Conservation (phyloP, 2,888 invertebrate species). For the Aleiodes leptofemur region DNA sequence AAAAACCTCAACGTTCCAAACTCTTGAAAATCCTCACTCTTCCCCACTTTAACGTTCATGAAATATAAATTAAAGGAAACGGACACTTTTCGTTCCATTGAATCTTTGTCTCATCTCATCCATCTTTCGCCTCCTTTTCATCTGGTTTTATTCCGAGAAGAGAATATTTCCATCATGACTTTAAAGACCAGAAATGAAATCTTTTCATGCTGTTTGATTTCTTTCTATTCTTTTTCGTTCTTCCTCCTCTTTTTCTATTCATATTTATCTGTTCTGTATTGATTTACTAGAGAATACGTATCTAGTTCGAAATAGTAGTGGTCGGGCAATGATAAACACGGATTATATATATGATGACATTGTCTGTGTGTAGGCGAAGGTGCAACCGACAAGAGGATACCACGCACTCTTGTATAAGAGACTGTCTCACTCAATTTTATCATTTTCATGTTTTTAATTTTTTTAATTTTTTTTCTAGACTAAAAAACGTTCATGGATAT, state of each 20-base stretch:
- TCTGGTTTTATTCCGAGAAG: too few relatives aligned
- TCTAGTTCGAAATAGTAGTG: too few relatives aligned
- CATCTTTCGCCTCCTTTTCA: too few relatives aligned
- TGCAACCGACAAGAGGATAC: slow-evolving; percentile 34
- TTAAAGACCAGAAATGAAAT: too few relatives aligned
- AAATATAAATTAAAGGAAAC: slow-evolving; percentile 30
- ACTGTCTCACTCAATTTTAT: slow-evolving; percentile 18
- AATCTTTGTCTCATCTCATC: neutral
- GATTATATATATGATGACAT: neutral
- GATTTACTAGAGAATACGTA: neutral
- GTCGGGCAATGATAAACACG: slow-evolving; percentile 1
- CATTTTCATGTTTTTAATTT: neutral
- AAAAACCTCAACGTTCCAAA: slow-evolving; percentile 18
- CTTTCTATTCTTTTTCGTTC: too few relatives aligned
- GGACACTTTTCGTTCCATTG: neutral
- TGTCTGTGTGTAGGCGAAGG: slow-evolving; percentile 35
- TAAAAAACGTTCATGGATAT: neutral
- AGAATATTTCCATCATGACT: too few relatives aligned
- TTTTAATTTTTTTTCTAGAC: neutral
- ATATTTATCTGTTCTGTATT: neutral
- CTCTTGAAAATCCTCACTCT: slow-evolving; percentile 23
- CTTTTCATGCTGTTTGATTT: too few relatives aligned
- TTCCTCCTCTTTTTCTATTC: too few relatives aligned
- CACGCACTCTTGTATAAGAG: slow-evolving; percentile 27
- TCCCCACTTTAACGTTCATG: slow-evolving; percentile 27